Evolutionary conservation across 2,797 vertebrate species (phyloP).

Genomic region (Buceros bicornis): DNA sequence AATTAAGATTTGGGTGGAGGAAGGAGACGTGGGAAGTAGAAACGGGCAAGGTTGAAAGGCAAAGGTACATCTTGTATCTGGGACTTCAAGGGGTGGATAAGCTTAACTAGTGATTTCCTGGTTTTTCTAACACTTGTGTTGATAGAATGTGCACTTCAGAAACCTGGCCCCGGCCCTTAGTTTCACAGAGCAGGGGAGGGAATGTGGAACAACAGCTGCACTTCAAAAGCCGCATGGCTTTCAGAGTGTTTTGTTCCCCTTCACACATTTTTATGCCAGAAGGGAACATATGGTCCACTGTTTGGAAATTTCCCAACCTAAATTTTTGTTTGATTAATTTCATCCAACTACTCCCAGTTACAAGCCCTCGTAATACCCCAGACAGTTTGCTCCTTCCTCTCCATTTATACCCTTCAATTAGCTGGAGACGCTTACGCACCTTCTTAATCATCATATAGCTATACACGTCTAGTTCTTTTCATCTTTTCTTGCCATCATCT

Average conservation of each 20-base stretch:
- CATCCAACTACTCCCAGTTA: slow-evolving; percentile 63
- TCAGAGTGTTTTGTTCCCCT: slow-evolving; percentile 62
- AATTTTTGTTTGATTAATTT: slow-evolving; percentile 75
- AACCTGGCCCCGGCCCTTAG: slow-evolving; percentile 50
- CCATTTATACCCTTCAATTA: slow-evolving; percentile 57
- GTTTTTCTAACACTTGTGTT: slow-evolving; percentile 54
- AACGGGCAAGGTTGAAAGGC: slow-evolving; percentile 28
- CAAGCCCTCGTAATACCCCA: slow-evolving; percentile 45
- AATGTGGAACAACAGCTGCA: slow-evolving; percentile 73
- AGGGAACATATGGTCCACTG: slow-evolving; percentile 67
- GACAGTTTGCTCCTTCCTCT: slow-evolving; percentile 38
- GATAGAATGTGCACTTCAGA: slow-evolving; percentile 51
- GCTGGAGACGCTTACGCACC: not conserved
- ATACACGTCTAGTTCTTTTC: not conserved
- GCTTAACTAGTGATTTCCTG: slow-evolving; percentile 60
- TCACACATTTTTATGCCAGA: slow-evolving; percentile 70
- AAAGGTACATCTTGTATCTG: slow-evolving; percentile 34
- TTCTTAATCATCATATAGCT: slow-evolving; percentile 41
- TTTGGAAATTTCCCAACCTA: slow-evolving; percentile 69
- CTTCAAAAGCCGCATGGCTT: slow-evolving; percentile 73
- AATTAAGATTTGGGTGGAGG: slow-evolving; percentile 11
- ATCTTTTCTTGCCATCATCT: slow-evolving; percentile 7
- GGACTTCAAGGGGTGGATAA: slow-evolving; percentile 60
- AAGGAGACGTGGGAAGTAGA: slow-evolving; percentile 9
- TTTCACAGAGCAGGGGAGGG: slow-evolving; percentile 41